Conservation (phyloP, 2,113 vertebrate genomes). For the Platichthys flesus region DNA sequence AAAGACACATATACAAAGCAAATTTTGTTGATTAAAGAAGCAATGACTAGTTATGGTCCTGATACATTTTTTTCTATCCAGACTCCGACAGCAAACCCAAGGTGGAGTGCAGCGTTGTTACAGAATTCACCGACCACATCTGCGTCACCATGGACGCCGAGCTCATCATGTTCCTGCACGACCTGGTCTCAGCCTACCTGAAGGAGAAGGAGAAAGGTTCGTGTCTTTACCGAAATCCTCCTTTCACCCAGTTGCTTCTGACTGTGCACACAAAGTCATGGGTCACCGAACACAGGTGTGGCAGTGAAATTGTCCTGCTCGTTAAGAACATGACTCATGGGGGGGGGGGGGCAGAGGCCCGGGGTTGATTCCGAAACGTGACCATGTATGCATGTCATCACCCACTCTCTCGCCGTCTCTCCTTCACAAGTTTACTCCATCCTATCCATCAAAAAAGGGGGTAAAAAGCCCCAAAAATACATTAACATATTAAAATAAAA, state of each 20-base stretch:
- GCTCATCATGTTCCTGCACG: conserved; percentile 98
- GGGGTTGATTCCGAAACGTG: too few relatives aligned
- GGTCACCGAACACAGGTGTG: background rate
- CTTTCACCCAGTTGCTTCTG: background rate
- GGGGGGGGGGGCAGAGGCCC: too few relatives aligned
- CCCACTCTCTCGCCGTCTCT: too few relatives aligned
- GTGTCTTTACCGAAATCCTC: background rate
- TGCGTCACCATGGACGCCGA: conserved; percentile 99
- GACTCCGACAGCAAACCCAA: conserved; percentile 93
- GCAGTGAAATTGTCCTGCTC: background rate
- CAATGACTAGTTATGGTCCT: background rate
- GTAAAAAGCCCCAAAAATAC: too few relatives aligned
- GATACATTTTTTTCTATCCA: conserved; percentile 56
- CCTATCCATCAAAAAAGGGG: too few relatives aligned
- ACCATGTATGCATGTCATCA: too few relatives aligned
- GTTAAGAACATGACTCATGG: conserved; percentile 7
- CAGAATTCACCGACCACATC: conserved; percentile 99
- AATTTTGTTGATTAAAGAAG: background rate
- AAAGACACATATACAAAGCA: background rate
- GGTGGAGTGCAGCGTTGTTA: conserved; percentile 98
- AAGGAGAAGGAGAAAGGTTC: conserved; percentile 99
- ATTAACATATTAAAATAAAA: too few relatives aligned
- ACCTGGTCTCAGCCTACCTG: conserved; percentile 96
- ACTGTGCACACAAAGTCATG: background rate
- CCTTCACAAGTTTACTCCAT: too few relatives aligned